These are phyloP conservation scores for Unio delphinus DNA, from an alignment of 2,888 invertebrate genomes.

Conservation along the genomic window DNA sequence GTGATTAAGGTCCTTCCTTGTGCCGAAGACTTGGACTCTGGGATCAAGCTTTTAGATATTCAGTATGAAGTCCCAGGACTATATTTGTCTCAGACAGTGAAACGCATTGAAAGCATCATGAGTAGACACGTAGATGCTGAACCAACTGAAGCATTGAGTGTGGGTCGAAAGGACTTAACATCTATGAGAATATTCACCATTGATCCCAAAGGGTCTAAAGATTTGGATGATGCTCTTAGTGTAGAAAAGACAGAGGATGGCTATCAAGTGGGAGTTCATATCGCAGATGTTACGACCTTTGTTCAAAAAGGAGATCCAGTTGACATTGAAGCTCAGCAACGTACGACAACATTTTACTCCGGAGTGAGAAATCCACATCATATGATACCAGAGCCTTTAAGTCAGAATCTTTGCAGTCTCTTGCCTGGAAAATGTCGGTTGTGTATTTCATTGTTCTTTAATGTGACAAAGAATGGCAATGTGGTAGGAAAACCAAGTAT, in stretches of 20 bases:
- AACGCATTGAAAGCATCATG: conserved; percentile 15
- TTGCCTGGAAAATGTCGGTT: conserved; percentile 33
- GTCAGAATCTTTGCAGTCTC: conserved; percentile 43
- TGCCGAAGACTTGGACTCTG: conserved; percentile 21
- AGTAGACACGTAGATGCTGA: conserved; percentile 10
- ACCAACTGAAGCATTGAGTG: not conserved
- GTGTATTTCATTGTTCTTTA: conserved; percentile 49
- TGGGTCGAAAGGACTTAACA: conserved; percentile 27
- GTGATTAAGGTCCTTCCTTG: conserved; percentile 35
- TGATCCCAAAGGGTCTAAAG: conserved; percentile 38
- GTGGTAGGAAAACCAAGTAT: conserved; percentile 4
- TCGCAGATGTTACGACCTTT: conserved; percentile 45
- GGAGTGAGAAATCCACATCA: conserved; percentile 22
- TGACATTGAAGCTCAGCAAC: conserved; percentile 42
- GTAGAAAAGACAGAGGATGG: conserved; percentile 15
- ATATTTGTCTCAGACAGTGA: conserved; percentile 20
- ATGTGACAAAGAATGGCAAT: conserved; percentile 13
- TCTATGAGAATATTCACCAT: conserved; percentile 41
- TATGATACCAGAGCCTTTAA: conserved; percentile 54
- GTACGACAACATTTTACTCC: conserved; percentile 41
- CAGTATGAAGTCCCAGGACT: conserved; percentile 34
- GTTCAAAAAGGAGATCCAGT: conserved; percentile 33
- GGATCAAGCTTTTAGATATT: conserved; percentile 24
- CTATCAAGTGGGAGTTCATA: conserved; percentile 43
- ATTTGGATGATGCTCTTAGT: conserved; percentile 50